phyloP scores from a whole-genome alignment of 1,140 invertebrate species.

The Subanguina moxae region DNA sequence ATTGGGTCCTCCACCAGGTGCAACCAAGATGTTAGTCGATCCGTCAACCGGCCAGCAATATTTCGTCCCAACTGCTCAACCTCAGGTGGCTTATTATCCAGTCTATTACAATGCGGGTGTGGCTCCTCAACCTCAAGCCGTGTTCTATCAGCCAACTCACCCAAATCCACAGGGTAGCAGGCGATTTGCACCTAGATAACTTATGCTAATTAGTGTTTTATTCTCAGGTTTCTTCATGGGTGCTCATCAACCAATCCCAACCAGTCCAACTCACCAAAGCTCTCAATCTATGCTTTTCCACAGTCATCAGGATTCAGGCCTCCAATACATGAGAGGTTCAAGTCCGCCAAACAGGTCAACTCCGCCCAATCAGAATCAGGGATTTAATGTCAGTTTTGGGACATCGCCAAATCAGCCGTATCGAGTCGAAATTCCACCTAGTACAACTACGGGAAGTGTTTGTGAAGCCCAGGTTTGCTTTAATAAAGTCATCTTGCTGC shows the following conservation, averaged over 20 bases:
- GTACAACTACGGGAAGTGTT: constrained; percentile 12
- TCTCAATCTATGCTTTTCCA: neutral
- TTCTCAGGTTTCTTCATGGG: constrained; percentile 3
- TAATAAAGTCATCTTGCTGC: no score
- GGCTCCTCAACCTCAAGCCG: neutral
- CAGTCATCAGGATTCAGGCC: neutral
- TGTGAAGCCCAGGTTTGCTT: neutral
- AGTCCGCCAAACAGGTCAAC: neutral
- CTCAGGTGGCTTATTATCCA: constrained; percentile 35
- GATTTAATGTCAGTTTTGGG: neutral
- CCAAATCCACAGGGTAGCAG: constrained; percentile 1
- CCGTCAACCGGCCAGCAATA: constrained; percentile 43
- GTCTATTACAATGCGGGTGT: constrained; percentile 38
- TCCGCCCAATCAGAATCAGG: constrained; percentile 3
- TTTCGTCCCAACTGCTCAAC: constrained; percentile 23
- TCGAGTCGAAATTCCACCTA: constrained; percentile 41
- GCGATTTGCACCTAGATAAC: neutral
- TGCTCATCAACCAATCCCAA: neutral
- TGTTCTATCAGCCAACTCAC: constrained; percentile 21
- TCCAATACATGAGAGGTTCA: neutral
- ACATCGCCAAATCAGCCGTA: constrained; percentile 22
- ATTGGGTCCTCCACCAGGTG: constrained; percentile 13
- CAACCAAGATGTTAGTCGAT: constrained; percentile 34
- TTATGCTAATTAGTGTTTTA: neutral
- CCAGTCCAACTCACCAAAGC: constrained; percentile 1